Percentiles rank a stretch among this genome's conserved stretches.
Evolutionary conservation across 2,797 vertebrate species (phyloP).

Genomic region (Bufotes viridis): DNA sequence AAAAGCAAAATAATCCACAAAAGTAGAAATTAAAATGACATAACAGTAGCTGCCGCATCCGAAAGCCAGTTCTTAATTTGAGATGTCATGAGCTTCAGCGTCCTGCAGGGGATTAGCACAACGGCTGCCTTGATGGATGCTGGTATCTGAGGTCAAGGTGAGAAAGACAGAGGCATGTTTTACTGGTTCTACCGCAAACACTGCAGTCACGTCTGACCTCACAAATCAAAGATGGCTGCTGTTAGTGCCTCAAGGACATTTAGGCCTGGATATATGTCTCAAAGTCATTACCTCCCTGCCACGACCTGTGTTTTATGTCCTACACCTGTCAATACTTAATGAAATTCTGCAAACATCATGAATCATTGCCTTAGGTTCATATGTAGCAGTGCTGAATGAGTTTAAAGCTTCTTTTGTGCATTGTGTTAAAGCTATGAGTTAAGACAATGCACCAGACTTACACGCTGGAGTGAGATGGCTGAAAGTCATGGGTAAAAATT

Average conservation of each 20-base stretch:
- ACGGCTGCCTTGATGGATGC: conserved; percentile 4
- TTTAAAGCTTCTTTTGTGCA: background rate
- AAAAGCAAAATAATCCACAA: background rate
- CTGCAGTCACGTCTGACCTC: background rate
- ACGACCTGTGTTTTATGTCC: background rate
- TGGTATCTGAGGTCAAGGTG: conserved; percentile 26
- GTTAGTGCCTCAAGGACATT: conserved; percentile 16
- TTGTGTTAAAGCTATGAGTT: background rate
- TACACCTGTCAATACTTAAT: background rate
- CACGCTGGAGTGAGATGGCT: background rate
- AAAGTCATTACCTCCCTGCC: conserved; percentile 18
- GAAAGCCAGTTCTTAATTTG: background rate
- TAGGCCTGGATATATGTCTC: background rate
- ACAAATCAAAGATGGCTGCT: conserved; percentile 27
- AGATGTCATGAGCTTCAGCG: conserved; percentile 19
- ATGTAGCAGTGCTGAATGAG: background rate
- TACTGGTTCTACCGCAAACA: background rate
- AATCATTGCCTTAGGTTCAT: background rate
- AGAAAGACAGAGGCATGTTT: background rate
- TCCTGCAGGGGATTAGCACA: background rate
- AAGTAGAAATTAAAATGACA: background rate
- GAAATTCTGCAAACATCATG: background rate
- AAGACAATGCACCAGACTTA: background rate
- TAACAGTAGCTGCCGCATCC: background rate
- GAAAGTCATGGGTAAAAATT: no score